Base-by-base conservation (phyloP, 2,888 invertebrate species). In the Plebejus argus region DNA sequence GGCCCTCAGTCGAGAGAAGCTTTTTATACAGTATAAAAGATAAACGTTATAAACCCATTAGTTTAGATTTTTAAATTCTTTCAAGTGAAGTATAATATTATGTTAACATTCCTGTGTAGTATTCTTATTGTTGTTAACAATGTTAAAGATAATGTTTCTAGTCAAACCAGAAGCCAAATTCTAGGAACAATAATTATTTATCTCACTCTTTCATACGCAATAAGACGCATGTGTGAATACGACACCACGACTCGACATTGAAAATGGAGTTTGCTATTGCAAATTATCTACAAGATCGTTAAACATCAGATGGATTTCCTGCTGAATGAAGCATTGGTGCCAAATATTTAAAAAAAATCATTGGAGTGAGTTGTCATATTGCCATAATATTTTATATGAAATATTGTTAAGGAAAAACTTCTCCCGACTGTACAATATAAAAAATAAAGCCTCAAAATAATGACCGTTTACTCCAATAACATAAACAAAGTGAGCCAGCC, bases 401-500 rank as follows among this genome's bases (percentile, higher is more conserved):
- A 45, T 10, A 45, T 12, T 45, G 45, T 12, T 45, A 45, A 45
- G 66, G 66, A 33, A 66, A 33, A 66, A 66, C 66, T 66, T 66
- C 28, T 20, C 28, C 7, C 28, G 28, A 66, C 23, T 12, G 28
- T 18, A 66, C 28, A 28, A 66, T 6, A 66, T 28, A 12, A 66
- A 12, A 66, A 66, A 66, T 33, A 66, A 33, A 74, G 74, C 74
- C 74, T 74, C 74, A 49, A 53, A 74, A 74, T 28, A 15, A 53
- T 49, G 49, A 74, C 80, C 77, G 77, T 81, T 78, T 78, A 78
- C 61, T 79, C 77, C 75, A 76, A 58, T 78, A 77, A 78, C 70
- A 78, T 78, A 79, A 77, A 78, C 58, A 80, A 82, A 86, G 89
- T 89, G 89, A 90, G 89, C 89, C 86, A 85, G 84, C 84, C 85